Base-by-base conservation (phyloP, 2,888 invertebrate genomes). In the Mythimna albipuncta region DNA sequence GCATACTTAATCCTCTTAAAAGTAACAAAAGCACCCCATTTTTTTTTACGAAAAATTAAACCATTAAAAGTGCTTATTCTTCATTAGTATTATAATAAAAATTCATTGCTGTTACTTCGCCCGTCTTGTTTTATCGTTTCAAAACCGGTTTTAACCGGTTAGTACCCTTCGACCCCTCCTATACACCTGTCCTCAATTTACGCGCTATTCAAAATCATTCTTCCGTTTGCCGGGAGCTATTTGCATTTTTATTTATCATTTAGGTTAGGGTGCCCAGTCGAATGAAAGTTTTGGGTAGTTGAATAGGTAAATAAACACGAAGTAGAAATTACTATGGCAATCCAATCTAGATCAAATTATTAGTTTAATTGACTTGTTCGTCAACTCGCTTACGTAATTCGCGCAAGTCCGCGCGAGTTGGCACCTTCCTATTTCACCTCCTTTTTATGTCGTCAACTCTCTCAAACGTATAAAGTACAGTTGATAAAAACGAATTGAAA, bases 171-270 rank as follows among this genome's bases (percentile, higher is more conserved):
- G 35, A n/a, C 35, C 58, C 58, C 91, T 90, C 84, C 84, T 75
- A 80, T 91, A 90, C 95, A 95, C 95, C 95, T 95, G 95, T 93
- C 93, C 87, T 88, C 79, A 92, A 93, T 93, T 92, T 91, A 91
- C 90, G 82, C 86, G 85, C 91, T 86, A 94, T 95, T 94, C 93
- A 89, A 88, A 92, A 86, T 89, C 91, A 91, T 88, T 95, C 94
- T 95, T 94, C 94, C 94, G 94, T 87, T 88, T 88, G 89, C 86
- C 86, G 78, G 85, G 85, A 80, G 89, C 78, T 64, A 88, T 93
- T 93, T 93, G 91, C 92, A 94, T 95, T 94, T 94, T 93, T 93
- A 89, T 90, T 90, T 90, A 91, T 92, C 91, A 93, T 92, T 91
- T 88, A 55, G 72, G 68, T 74, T 85, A 86, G 89, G 90, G 89